phyloP scores from a whole-genome alignment of 2,888 invertebrate species.

The Callimorpha dominula region DNA sequence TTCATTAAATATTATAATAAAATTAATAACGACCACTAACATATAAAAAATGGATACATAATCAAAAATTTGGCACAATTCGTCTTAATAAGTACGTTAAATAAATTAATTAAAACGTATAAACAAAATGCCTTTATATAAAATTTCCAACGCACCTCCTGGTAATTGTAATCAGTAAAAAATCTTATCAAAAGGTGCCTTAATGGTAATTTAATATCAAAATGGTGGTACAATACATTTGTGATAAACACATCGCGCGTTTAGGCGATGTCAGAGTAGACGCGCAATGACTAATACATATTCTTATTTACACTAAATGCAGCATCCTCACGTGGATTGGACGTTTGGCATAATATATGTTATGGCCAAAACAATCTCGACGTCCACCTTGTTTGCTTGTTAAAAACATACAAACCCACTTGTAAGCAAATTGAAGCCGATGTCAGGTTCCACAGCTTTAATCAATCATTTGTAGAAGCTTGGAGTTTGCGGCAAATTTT shows the following conservation, averaged over 20 bases:
- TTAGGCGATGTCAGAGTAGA: neutral
- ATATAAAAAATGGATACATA: conserved; percentile 37
- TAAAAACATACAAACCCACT: too few relatives aligned
- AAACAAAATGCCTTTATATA: neutral
- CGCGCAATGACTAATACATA: too few relatives aligned
- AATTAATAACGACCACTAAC: conserved; percentile 30
- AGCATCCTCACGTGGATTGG: too few relatives aligned
- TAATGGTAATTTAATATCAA: neutral
- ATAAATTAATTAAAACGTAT: conserved; percentile 6
- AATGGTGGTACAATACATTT: neutral
- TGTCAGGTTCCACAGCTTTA: too few relatives aligned
- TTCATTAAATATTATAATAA: conserved; percentile 24
- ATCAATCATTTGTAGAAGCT: too few relatives aligned
- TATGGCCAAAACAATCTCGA: too few relatives aligned
- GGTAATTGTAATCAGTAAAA: too few relatives aligned
- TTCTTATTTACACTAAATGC: too few relatives aligned
- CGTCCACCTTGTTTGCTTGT: too few relatives aligned
- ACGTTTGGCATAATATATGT: too few relatives aligned
- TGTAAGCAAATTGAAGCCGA: too few relatives aligned
- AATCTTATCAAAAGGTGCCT: neutral
- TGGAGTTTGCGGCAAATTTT: neutral
- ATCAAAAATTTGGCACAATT: conserved; percentile 43
- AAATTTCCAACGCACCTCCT: neutral
- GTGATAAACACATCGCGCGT: neutral
- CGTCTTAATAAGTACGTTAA: conserved; percentile 25